Base-by-base conservation (phyloP, 2,797 vertebrate genomes). In the Lycodopsis pacificus region DNA sequence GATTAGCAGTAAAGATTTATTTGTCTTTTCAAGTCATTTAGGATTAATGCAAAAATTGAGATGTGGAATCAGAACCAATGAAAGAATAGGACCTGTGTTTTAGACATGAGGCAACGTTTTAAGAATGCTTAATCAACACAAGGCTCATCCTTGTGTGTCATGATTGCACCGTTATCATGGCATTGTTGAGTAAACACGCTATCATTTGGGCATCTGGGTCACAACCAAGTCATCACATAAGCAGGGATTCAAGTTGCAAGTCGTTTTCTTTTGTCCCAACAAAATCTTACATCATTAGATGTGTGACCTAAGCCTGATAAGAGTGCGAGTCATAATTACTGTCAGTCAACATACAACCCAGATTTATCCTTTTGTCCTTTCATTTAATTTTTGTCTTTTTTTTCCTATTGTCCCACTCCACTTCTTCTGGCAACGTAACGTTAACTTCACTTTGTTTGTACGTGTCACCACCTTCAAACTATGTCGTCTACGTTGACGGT, bases 121-220 rank as follows among this genome's bases (percentile, higher is more conserved):
- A 61, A 69, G 27, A 63, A 65, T 51, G 63, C 11, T 69, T 17
- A 40, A 66, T 65, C 2, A 62, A 69, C 70, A 57, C 13, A 30
- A 30, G 54, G 11, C 64, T 67, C 46, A 69, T 68, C 25, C 38
- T 19, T 9, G 4, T 56, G 61, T 73, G 80, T 79, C 76, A 71
- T 65, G 65, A 73, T 65, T 73, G 51, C 66, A 48, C 25, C 14
- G 38, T 82, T 77, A 81, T 79, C 13, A 65, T 49, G 54, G 2
- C 67, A 49, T 56, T 72, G 82, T 74, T 80, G 79, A 65, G 34
- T 34, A 83, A 76, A 80, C 56, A 69, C 49, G 36, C 65, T 48
- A 14, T 76, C 32, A 67, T 79, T 80, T 71, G 10, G 25, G 6
- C 32, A 13, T 66, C 48, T 88, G 77, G 90, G 68, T 90, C 88